Percentiles rank a stretch among this genome's conserved stretches.
Conservation (phyloP, 2,888 invertebrate species). For the Lapara coniferarum region DNA sequence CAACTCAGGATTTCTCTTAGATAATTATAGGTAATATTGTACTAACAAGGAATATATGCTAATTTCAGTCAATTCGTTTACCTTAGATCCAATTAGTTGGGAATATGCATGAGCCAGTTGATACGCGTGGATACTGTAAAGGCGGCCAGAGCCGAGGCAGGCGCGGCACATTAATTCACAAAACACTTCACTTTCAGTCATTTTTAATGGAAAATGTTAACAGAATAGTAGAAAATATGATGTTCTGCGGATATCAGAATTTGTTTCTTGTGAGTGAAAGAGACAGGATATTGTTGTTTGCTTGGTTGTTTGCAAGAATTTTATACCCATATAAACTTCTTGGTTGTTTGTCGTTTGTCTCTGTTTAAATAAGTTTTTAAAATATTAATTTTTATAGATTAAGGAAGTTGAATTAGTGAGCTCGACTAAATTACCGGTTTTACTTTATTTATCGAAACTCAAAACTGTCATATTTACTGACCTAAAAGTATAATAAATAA, state of each 20-base stretch:
- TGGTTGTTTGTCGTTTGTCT: background rate
- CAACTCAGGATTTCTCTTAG: too few relatives aligned
- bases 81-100: constrained; percentile 12
- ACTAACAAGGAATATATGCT: too few relatives aligned
- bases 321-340: too few relatives aligned
- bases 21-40: too few relatives aligned
- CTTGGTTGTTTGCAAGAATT: too few relatives aligned
- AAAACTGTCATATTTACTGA: background rate
- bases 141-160: constrained; percentile 23
- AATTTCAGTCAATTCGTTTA: too few relatives aligned
- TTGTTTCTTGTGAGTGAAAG: background rate
- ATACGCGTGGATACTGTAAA: constrained; percentile 11
- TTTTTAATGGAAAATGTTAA: background rate
- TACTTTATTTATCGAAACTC: background rate
- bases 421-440: background rate
- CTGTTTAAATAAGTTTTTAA: background rate
- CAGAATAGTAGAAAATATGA: background rate
- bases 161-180: constrained; percentile 25
- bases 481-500: too few relatives aligned
- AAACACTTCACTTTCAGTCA: constrained; percentile 3
- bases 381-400: background rate
- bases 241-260: background rate
- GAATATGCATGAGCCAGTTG: background rate
- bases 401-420: background rate
- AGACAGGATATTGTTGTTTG: background rate